Evolutionary conservation across 2,797 vertebrate species (phyloP), one percentile per base, ranked within the genome.

Genomic region (Sebastes reedi): DNA sequence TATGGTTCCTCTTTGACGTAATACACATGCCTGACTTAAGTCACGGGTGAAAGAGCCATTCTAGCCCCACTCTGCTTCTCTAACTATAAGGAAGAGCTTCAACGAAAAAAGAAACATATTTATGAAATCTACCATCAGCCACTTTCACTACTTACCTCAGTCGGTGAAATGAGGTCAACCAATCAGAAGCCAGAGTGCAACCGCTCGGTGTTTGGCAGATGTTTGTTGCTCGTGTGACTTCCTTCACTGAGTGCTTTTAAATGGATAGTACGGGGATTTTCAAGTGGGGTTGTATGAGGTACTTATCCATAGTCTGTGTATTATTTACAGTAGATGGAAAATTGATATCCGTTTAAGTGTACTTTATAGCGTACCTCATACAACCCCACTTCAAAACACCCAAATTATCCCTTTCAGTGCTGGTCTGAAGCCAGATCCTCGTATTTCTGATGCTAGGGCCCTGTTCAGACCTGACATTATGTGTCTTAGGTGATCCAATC

Each of bases 91-190:
- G 27, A 52, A 46, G 24, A 24, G 27, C 58, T 5, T 22, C 3
- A 36, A 59, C 1, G 32, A 22, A 29, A 29, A 25, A 12, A 50
- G 24, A 62, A 58, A 52, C 10, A 25, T 4, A 4, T 32, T 18
- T 9, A 25, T 32, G 18, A 70, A 75, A 59, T 39, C 32, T 24
- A 25, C 27, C 24, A 16, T 46, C 71, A 75, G 56, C 13, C 71
- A 73, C 66, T 75, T 67, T 75, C 20, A 68, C 62, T 55, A 3
- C 36, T 2, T 30, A 14, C 58, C 36, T 52, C 32, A 13, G n/a
- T 30, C 29, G 11, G 55, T 56, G 64, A 58, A 75, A 83, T 36
- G 64, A 85, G 68, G 78, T 74, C 61, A 1, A 55, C 77, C 75
- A 79, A 73, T 81, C 79, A 58, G 73, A 36, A 55, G 65, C 75